Percentiles rank a stretch among this genome's conserved stretches.
Conservation (phyloP, 2,888 invertebrate genomes). For the Xanthorhoe spadicearia region DNA sequence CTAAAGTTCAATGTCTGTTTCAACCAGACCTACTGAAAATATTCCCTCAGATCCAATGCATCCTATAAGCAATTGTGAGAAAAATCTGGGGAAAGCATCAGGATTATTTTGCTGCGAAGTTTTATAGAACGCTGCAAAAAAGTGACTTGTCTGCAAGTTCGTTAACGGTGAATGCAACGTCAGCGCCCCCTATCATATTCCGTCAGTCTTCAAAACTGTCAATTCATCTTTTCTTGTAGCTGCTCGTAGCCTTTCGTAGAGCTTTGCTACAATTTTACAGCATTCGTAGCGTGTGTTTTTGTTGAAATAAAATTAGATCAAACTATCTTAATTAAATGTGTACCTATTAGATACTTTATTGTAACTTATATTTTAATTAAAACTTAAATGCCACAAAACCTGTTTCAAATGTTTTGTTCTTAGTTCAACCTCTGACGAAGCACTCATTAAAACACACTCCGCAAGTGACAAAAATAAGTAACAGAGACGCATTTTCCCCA, state of each 20-base stretch:
- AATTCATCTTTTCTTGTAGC: constrained; percentile 28
- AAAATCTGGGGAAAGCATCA: neutral
- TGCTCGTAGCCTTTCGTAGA: constrained; percentile 45
- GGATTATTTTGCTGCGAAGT: constrained; percentile 1
- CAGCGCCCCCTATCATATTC: constrained; percentile 20
- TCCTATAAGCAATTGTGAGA: neutral
- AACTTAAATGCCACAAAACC: too few species aligned
- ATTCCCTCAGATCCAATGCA: neutral
- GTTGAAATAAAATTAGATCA: neutral
- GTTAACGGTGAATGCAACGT: constrained; percentile 6
- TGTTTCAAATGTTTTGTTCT: neutral
- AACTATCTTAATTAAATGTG: too few species aligned
- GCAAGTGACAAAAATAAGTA: constrained; percentile 11
- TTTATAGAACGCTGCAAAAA: constrained; percentile 11
- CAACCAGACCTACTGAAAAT: neutral
- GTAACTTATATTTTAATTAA: too few species aligned
- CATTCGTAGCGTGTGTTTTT: constrained; percentile 34
- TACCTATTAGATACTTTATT: too few species aligned
- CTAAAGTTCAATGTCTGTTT: neutral
- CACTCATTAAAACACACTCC: constrained; percentile 8
- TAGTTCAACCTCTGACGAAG: neutral
- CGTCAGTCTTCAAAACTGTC: constrained; percentile 25
- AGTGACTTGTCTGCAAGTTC: constrained; percentile 13
- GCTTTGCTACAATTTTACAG: constrained; percentile 59
- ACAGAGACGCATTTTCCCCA: constrained; percentile 47